Base-by-base conservation (phyloP, 2,888 invertebrate species). In the Phortica okadai region DNA sequence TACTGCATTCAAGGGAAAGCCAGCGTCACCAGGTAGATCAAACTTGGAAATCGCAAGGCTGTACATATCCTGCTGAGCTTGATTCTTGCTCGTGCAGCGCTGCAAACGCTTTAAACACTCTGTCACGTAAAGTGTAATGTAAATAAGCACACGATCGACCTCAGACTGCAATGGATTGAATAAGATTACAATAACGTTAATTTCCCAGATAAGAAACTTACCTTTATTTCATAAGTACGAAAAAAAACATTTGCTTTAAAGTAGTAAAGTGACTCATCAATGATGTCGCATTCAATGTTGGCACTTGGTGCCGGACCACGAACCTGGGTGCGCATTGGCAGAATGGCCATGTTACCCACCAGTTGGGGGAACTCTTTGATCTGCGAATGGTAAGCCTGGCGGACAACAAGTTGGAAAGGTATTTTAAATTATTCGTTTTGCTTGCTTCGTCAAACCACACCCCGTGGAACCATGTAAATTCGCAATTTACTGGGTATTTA, bases 161-260 rank as follows among this genome's bases (percentile, higher is more conserved):
- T 99, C 98, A 83, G 97, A 98, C 97, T 98, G 92, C 75, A 93
- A 11, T 14, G 44, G 0, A 42, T 73, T n/a, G n/a, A 72, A 66
- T 72, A 11, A 75, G 54, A 6, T 10, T 25, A 21, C n/a, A 42
- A 14, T 50, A 58, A 33, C 66, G 8, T 45, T 4, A 67, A n/a
- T n/a, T 67, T 10, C 1, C 10, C 0, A 0, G 10, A 6, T 10
- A 8, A n/a, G 4, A 59, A 11, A 11, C 10, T 59, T 92, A 97
- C 97, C 94, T 99, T 99, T 78, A 99, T 98, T 93, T 99, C 99
- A 92, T 99, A 99, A 54, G 98, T 99, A 83, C 99, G 95, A 91
- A 99, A 99, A 92, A 99, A 99, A 0, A 99, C 98, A 92, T 99
- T 99, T 0, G 99, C 99, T 93, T 98, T 99, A 92, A 99, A 99